Conservation (phyloP, 2,113 vertebrate species). For the Lanius ludovicianus region DNA sequence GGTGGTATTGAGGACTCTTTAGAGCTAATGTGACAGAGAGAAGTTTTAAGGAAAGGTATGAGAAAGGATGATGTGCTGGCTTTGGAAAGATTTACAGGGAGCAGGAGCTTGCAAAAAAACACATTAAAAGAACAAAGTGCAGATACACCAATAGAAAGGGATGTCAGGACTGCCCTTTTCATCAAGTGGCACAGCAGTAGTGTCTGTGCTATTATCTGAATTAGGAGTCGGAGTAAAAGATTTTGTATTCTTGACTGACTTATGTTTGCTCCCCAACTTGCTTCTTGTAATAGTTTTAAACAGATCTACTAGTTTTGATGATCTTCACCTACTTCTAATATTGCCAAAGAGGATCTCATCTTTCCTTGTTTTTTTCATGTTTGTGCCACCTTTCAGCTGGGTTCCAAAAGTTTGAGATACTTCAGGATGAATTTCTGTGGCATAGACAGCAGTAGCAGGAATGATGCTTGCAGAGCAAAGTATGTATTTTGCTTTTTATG, state of each 20-base stretch:
- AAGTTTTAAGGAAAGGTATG: background rate
- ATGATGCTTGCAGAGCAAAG: background rate
- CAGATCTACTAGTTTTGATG: background rate
- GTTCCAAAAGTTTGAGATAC: background rate
- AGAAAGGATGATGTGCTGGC: background rate
- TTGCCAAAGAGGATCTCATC: background rate
- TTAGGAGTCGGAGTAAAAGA: background rate
- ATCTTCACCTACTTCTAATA: background rate
- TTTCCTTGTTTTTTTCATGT: background rate
- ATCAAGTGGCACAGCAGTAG: background rate
- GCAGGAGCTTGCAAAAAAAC: background rate
- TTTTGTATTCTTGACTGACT: background rate
- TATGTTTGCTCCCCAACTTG: background rate
- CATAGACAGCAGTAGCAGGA: accelerated
- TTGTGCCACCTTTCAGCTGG: background rate
- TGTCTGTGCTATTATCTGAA: background rate
- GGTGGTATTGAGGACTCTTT: background rate
- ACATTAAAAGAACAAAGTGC: background rate
- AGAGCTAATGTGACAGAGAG: background rate
- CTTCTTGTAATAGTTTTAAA: background rate
- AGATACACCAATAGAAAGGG: background rate
- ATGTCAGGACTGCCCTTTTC: background rate
- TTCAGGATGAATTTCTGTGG: background rate
- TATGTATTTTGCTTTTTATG: background rate
- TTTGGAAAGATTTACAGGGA: background rate